Evolutionary conservation across 2,113 vertebrate genomes (phyloP), one percentile per base, ranked within the genome.

Genomic region (Tragelaphus buxtoni): DNA sequence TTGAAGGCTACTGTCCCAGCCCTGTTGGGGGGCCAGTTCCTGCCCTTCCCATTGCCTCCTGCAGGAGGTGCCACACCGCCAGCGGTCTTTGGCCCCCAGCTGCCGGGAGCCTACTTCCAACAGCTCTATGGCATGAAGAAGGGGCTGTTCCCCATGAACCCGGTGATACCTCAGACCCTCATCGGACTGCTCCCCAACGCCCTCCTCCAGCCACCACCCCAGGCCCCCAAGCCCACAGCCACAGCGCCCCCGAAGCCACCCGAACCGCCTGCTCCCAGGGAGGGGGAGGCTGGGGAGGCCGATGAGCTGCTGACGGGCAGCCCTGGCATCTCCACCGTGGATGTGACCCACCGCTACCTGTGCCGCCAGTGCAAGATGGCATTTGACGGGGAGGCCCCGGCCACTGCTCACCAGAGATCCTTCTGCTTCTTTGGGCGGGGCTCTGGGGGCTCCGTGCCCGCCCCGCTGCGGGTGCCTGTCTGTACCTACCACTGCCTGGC

Each of bases 401-500:
- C 98, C 11, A 76, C 84, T 12, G 98, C 98, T 95, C 98, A 98
- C 96, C 98, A 98, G 97, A 96, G 98, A 55, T 90, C 98, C 83
- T 98, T 98, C 92, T 98, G 98, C 96, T 98, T 98, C 97, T 98
- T 98, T 53, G 98, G 98, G 89, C 95, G 97, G 94, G 96, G 96
- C 32, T 91, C 97, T 3, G 97, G 96, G 61, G 96, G 92, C 10
- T 82, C 98, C 4, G n/a, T 97, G 49, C 98, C 98, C 0, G 95
- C 98, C 0, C 98, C 98, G 8, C 95, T 98, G 85, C 97, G 98
- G 61, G 97, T 98, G 82, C 98, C 98, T 45, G 95, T 98, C 96
- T 98, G 98, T 84, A 98, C 98, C 97, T 98, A 99, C 97, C 98
- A 98, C 97, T 99, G 98, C 97, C 97, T 99, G 97, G 98, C 98